Evolutionary conservation across 2,113 vertebrate genomes (phyloP), one percentile per base, ranked within the genome.

Genomic region (Crotalus viridis): DNA sequence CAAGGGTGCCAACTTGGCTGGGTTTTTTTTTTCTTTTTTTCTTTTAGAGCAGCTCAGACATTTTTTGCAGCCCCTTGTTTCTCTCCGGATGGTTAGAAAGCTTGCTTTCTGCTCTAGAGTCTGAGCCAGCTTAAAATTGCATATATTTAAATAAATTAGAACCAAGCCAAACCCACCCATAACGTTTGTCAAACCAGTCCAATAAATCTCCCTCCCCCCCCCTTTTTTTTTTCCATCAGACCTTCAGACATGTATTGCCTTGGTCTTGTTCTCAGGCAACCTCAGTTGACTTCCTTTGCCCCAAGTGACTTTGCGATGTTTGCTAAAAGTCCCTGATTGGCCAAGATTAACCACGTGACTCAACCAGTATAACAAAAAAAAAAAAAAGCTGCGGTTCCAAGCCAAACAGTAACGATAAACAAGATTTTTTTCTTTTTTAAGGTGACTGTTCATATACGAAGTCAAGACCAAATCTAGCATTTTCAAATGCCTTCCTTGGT

Each of bases 131-230:
- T 85, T 89, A 46, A 92, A 85, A 92, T 85, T 85, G 92, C 92
- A 89, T 57, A 89, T 24, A 85, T 89, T 85, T 57, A 89, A 92
- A 92, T 89, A 85, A 59, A 92, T 92, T 51, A 89, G 33, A 89
- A 43, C 26, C 54, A 15, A 92, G 88, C 26, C 52, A 85, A 85
- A 89, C n/a, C 64, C 13, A 64, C 21, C 43, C 22, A 43, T 24
- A 52, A 22, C n/a, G 85, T 89, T 48, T 89, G 87, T n/a, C 12
- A 74, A 74, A 9, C 17, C 59, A 19, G 13, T 19, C 22, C 15
- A 46, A 54, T 24, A 69, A 61, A 54, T 17, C 59, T 85, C 74
- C 52, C 22, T 85, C 85, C 33, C 59, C 17, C 54, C 10, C 33
- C 54, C 39, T 39, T 39, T 88, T 69, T 39, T 13, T 61, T 90